A percentile compares a stretch with the other conserved stretches of the same genome.
phyloP scores from a whole-genome alignment of 2,113 vertebrate genomes.

The Eulemur macaco region DNA sequence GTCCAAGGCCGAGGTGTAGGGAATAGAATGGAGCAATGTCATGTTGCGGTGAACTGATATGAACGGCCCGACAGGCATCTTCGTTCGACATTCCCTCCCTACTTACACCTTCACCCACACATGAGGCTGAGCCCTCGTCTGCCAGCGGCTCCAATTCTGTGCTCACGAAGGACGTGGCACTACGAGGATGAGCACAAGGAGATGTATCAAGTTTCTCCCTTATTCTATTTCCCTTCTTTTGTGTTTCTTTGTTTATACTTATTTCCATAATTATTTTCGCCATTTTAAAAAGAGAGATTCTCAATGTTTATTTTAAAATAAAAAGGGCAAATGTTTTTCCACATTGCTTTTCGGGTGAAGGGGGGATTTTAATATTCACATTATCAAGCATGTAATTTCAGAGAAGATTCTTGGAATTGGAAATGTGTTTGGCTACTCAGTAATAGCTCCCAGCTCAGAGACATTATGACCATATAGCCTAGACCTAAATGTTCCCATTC shows the following conservation, averaged over 20 bases:
- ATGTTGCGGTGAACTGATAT: background rate
- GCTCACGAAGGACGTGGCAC: background rate
- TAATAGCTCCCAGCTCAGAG: background rate
- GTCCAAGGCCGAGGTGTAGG: background rate
- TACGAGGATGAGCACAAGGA: background rate
- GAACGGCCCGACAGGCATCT: background rate
- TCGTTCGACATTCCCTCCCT: background rate
- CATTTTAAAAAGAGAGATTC: background rate
- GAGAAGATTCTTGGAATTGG: slow-evolving; percentile 38
- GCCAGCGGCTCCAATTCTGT: background rate
- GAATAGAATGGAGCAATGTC: background rate
- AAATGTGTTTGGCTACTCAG: background rate
- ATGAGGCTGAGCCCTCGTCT: background rate
- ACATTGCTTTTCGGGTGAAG: background rate
- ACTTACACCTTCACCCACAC: background rate
- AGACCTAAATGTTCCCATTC: slow-evolving; percentile 11
- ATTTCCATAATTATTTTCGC: background rate
- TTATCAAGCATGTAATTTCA: background rate
- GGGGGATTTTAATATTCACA: background rate
- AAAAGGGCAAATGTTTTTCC: slow-evolving; percentile 1
- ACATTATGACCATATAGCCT: background rate
- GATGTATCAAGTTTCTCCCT: background rate
- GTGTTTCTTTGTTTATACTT: background rate
- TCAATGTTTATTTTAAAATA: slow-evolving; percentile 20
- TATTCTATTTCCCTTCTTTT: background rate